Evolutionary conservation across 2,888 invertebrate genomes (phyloP).

Genomic region (Synergus laeviventris): DNA sequence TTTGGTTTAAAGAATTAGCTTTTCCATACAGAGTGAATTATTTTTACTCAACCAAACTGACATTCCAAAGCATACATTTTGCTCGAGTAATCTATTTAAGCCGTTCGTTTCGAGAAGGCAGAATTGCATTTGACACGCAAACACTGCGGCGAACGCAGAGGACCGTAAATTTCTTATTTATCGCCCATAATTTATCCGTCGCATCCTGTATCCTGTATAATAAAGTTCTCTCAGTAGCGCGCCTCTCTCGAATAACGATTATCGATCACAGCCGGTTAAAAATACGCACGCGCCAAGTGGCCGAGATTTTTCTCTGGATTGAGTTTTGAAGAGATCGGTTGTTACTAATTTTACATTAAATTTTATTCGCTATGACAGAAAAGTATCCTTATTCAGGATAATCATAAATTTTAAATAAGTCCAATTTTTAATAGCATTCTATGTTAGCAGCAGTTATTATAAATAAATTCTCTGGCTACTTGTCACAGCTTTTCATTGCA

Average conservation of each 20-base stretch:
- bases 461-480: too few relatives aligned
- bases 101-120: constrained; percentile 35
- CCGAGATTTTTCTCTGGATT: constrained; percentile 13
- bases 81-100: constrained; percentile 34
- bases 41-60: constrained; percentile 15
- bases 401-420: too few relatives aligned
- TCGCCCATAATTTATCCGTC: constrained; percentile 39
- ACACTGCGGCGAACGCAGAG: constrained; percentile 34
- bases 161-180: constrained; percentile 40
- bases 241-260: constrained; percentile 24
- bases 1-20: neutral
- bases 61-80: constrained; percentile 34
- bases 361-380: neutral
- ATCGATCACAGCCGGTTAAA: constrained; percentile 16
- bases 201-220: constrained; percentile 37
- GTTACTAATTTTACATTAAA: neutral
- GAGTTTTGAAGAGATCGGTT: constrained; percentile 19
- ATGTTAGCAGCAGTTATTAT: too few relatives aligned
- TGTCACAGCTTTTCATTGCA: too few relatives aligned
- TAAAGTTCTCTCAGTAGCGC: constrained; percentile 16
- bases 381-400: neutral
- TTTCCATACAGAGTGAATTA: neutral
- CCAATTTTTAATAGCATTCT: neutral
- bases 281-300: constrained; percentile 17
- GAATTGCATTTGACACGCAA: constrained; percentile 41